Base-by-base conservation (phyloP, 1,140 invertebrate species). In the Grapholita molesta region DNA sequence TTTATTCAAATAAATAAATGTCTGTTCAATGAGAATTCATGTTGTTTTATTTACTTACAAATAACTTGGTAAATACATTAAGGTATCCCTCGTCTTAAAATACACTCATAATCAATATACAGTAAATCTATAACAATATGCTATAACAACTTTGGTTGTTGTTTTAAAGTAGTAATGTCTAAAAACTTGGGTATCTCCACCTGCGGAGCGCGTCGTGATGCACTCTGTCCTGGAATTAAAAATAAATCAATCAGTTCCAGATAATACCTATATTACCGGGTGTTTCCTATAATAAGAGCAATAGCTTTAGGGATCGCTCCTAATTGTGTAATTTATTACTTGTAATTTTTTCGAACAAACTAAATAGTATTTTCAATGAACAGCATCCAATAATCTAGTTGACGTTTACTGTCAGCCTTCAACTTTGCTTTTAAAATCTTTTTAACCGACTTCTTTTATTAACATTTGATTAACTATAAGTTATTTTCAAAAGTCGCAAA, bases 121-220 rank as follows among this genome's bases (percentile, higher is more conserved):
- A 28, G 21, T 64, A 72, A 38, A 64, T 30, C n/a, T 67, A 70
- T 70, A 73, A 66, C 57, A 67, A 73, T 71, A 69, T 68, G 70
- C 80, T 92, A 94, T 77, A 94, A 86, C 21, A 95, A 90, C 88
- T 95, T 95, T 3, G 94, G 94, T 78, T 94, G 94, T 71, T 93
- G 92, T 82, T 95, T 95, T 38, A 95, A 86, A 66, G 93, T 92
- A 35, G 94, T 94, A 64, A 95, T 93, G 72, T 95, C 94, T 76
- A 95, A 83, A 82, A 95, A 94, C 83, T 92, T 94, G 21, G 92
- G 93, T 21, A 92, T 89, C 69, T 90, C 90, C 68, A 71, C 75
- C 21, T 75, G 74, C 76, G 69, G 25, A 9, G 70, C 67, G 15
- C 71, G 66, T 69, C 67, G 75, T 64, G 76, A 68, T 35, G 18